phyloP scores from a whole-genome alignment of 2,797 vertebrate genomes.

The Limosa lapponica region DNA sequence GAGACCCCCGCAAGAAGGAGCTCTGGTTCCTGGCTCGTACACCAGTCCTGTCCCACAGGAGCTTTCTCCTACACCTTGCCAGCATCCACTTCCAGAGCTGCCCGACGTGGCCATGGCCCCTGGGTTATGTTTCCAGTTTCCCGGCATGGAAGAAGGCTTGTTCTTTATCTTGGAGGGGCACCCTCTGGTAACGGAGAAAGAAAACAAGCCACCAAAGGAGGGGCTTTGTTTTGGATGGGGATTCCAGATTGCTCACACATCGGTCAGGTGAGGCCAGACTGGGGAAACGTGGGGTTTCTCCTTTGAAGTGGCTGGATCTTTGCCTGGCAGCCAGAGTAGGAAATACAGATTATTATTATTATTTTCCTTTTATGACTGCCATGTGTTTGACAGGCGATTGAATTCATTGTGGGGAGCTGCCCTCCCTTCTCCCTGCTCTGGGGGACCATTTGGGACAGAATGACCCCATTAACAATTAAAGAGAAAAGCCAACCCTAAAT shows the following conservation, averaged over 20 bases:
- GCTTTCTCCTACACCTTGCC: neutral
- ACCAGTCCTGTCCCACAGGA: neutral
- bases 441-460: conserved; percentile 25
- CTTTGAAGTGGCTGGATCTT: conserved; percentile 79
- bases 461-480: conserved; percentile 52
- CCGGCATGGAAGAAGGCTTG: neutral
- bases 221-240: conserved; percentile 51
- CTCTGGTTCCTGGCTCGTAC: neutral
- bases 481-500: conserved; percentile 24
- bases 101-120: fast-evolving
- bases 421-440: conserved; percentile 1
- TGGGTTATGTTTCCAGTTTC: neutral
- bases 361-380: conserved; percentile 72
- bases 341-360: conserved; percentile 69
- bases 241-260: conserved; percentile 74
- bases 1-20: neutral
- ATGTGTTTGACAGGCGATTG: conserved; percentile 67
- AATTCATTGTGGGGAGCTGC: conserved; percentile 52
- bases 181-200: neutral
- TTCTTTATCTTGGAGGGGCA: conserved; percentile 27
- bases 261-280: conserved; percentile 73
- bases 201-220: conserved; percentile 41
- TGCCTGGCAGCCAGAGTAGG: conserved; percentile 70
- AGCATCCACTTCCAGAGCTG: neutral
- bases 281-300: conserved; percentile 14